These are phyloP conservation scores for Neotoxoptera formosana DNA, from an alignment of 1,140 invertebrate species.

Conservation along the genomic window DNA sequence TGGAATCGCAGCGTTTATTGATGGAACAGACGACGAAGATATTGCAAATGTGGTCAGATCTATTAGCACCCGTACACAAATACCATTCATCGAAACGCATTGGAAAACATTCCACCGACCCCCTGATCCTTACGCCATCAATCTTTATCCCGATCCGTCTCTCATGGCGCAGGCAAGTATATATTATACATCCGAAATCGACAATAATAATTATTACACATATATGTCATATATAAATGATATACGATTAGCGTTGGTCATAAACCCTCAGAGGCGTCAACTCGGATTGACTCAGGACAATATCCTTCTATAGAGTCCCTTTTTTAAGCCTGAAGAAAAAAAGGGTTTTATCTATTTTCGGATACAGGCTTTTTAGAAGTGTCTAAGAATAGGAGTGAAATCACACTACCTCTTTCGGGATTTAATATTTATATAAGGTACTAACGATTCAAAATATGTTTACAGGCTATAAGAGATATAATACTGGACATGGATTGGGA, in stretches of 20 bases:
- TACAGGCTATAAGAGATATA: constrained; percentile 68
- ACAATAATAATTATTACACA: not conserved
- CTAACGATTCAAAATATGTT: not conserved
- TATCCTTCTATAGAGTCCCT: not conserved
- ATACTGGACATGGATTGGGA: constrained; percentile 80
- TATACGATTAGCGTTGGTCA: not conserved
- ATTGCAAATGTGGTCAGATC: constrained; percentile 35
- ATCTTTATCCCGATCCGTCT: constrained; percentile 27
- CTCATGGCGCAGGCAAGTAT: constrained; percentile 26
- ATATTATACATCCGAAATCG: not conserved
- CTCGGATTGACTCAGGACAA: not conserved
- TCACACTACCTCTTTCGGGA: not conserved
- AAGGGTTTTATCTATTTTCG: not conserved
- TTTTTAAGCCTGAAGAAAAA: not conserved
- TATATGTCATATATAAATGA: not conserved
- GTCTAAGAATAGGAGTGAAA: not conserved
- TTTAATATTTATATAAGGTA: not conserved
- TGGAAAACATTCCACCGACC: constrained; percentile 35
- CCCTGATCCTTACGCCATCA: constrained; percentile 5
- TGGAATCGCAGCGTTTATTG: constrained; percentile 43
- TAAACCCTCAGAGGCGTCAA: not conserved
- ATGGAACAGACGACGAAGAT: constrained; percentile 34
- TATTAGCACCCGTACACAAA: constrained; percentile 32
- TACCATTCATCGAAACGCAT: constrained; percentile 50
- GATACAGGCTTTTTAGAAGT: not conserved